Percentiles rank a stretch among this genome's conserved stretches.
These are phyloP conservation scores for Acanthurus tractus DNA, from an alignment of 2,797 vertebrate genomes.

Conservation along the genomic window DNA sequence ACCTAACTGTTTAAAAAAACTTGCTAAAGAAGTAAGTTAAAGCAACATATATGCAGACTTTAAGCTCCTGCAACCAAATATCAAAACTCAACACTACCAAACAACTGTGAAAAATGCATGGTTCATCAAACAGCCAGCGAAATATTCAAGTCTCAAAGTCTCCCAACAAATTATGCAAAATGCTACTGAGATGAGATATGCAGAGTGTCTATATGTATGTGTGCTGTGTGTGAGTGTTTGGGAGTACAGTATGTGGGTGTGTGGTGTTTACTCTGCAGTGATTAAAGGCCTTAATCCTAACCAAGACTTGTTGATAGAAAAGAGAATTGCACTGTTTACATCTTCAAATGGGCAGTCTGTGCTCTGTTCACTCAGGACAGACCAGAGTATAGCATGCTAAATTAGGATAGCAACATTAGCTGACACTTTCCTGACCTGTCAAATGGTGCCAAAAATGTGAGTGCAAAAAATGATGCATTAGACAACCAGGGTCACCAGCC, in stretches of 20 bases:
- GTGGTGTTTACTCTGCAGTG: constrained; percentile 53
- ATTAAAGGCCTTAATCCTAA: constrained; percentile 53
- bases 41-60: not conserved
- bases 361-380: not conserved
- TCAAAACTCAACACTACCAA: constrained; percentile 28
- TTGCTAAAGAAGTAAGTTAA: not conserved
- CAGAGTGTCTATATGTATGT: constrained; percentile 23
- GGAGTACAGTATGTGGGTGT: constrained; percentile 41
- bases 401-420: not conserved
- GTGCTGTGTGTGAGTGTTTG: constrained; percentile 15
- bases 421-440: not conserved
- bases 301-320: constrained; percentile 44
- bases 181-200: not conserved
- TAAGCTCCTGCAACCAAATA: constrained; percentile 56
- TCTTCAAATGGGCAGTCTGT: constrained; percentile 1
- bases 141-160: constrained; percentile 33
- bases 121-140: constrained; percentile 44
- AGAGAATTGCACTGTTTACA: constrained; percentile 30
- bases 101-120: constrained; percentile 30
- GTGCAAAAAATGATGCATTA: not conserved
- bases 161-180: constrained; percentile 52
- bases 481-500: not conserved
- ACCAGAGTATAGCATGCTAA: not conserved
- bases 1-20: not conserved
- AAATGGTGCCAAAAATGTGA: not conserved